Conservation (phyloP, 2,113 vertebrate genomes). For the Notechis scutatus region DNA sequence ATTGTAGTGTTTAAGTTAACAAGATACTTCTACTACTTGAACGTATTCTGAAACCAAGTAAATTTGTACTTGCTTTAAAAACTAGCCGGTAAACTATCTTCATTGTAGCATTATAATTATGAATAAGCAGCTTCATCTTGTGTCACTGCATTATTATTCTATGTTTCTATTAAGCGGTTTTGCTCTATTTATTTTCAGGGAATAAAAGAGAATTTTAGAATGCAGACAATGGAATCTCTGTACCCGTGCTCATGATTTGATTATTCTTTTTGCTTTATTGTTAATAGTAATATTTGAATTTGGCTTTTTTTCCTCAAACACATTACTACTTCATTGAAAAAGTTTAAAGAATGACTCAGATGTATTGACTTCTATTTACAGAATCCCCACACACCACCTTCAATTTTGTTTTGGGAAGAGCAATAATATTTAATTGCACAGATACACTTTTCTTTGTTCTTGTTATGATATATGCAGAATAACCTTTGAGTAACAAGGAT, state of each 20-base stretch:
- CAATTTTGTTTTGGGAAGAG: background rate
- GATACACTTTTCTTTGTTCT: background rate
- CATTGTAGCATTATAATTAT: constrained; percentile 31
- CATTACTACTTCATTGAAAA: background rate
- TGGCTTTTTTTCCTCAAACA: background rate
- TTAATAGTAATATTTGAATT: background rate
- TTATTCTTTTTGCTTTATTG: background rate
- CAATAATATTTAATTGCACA: background rate
- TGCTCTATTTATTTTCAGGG: background rate
- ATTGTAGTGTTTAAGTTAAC: constrained; percentile 41
- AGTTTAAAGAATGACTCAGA: background rate
- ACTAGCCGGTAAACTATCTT: constrained; percentile 38
- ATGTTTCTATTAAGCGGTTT: background rate
- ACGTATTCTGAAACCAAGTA: constrained; percentile 25
- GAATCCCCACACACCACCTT: background rate
- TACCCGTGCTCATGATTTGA: background rate
- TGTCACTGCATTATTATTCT: background rate
- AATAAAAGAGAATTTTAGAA: background rate
- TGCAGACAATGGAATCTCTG: background rate
- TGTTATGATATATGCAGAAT: too few species aligned
- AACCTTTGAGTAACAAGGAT: too few species aligned
- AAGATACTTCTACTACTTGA: constrained; percentile 49
- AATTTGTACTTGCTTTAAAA: constrained; percentile 42
- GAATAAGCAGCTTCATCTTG: background rate
- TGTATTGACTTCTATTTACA: background rate